Base-by-base conservation (phyloP, 2,888 invertebrate species). In the Onchidella celtica region DNA sequence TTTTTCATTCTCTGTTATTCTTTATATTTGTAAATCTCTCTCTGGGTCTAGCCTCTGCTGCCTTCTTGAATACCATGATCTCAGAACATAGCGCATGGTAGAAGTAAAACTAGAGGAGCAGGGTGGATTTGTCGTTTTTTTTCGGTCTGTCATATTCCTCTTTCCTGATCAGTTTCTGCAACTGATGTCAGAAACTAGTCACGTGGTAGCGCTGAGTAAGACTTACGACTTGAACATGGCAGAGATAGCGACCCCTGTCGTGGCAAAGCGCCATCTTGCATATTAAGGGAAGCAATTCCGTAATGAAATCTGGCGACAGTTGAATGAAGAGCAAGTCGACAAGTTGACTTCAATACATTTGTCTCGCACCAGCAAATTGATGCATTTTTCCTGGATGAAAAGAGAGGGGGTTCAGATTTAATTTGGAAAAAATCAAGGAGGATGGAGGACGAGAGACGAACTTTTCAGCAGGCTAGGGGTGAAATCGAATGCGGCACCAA, bases 291-390 rank as follows among this genome's bases (percentile, higher is more conserved):
- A 74, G 63, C 74, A 63, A 63, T 74, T 63, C 63, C 32, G 61
- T 74, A 74, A 74, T 74, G 74, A 74, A 68, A 68, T 77, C 77
- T 77, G 68, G 66, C 55, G 77, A 77, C 68, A 66, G 76, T 55
- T 66, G 66, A 77, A 68, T 57, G 77, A 36, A 61, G 24, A 57
- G 57, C 55, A 57, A 77, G 63, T 66, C 63, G 77, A 63, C 68
- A 77, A 77, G 55, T 66, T 68, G 77, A 74, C 63, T 74, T 38
- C 74, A 38, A 74, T 61, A 74, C 74, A 74, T 74, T 74, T 74
- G 74, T 74, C 74, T 74, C 38, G 11, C 74, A 63, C 36, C 14
- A 24, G 9, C 72, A 72, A 72, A 72, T 55, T 72, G 57, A 57
- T 57, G 27, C n/a, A n/a, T 47, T 47, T 47, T 47, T 47, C 47